Percentiles rank a stretch among this genome's conserved stretches.
These are phyloP conservation scores for Congeria kusceri DNA, from an alignment of 2,888 invertebrate genomes.

Conservation along the genomic window DNA sequence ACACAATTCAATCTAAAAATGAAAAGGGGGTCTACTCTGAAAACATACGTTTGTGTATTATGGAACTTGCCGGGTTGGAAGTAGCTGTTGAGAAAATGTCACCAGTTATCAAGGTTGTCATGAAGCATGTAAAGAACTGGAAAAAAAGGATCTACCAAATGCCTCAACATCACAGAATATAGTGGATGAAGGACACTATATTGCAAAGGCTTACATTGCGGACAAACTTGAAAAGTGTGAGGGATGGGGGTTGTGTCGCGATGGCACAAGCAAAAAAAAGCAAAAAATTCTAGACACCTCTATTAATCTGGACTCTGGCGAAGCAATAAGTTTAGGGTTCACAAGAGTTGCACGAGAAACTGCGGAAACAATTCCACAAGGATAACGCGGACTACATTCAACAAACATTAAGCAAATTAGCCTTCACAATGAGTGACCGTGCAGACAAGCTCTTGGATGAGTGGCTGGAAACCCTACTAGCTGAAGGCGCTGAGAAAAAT, in stretches of 20 bases:
- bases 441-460: slow-evolving; percentile 32
- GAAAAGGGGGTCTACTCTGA: slow-evolving; percentile 10
- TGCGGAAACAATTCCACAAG: slow-evolving; percentile 5
- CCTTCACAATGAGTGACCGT: slow-evolving; percentile 39
- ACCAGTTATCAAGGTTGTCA: slow-evolving; percentile 11
- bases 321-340: slow-evolving; percentile 33
- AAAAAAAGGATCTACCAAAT: slow-evolving; percentile 7
- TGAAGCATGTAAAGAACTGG: slow-evolving; percentile 9
- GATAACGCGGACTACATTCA: neutral
- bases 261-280: slow-evolving; percentile 47
- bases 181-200: slow-evolving; percentile 46
- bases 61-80: slow-evolving; percentile 34
- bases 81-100: slow-evolving; percentile 31
- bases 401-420: slow-evolving; percentile 17
- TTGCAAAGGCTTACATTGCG: slow-evolving; percentile 42
- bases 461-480: slow-evolving; percentile 20
- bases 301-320: slow-evolving; percentile 37
- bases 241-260: slow-evolving; percentile 44
- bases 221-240: slow-evolving; percentile 20
- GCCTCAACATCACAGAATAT: slow-evolving; percentile 17
- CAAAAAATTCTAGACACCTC: slow-evolving; percentile 53
- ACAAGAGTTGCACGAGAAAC: slow-evolving; percentile 27
- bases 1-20: slow-evolving; percentile 19
- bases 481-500: neutral
- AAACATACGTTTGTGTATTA: slow-evolving; percentile 27